Conservation (phyloP, 2,888 invertebrate genomes). For the Drosophila yooni region DNA sequence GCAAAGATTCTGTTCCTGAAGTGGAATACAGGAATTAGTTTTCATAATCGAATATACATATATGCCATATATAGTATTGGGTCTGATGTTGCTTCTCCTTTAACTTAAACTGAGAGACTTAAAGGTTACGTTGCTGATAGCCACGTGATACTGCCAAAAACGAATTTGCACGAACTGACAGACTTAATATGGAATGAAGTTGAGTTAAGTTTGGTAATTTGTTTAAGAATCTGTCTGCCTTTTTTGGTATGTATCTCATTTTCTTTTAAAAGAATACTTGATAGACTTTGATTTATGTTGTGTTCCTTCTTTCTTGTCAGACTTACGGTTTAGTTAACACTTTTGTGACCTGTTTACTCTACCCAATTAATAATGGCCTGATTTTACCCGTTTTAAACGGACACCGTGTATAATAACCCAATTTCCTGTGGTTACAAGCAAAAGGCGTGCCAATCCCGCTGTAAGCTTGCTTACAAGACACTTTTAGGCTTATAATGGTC, state of each 20-base stretch:
- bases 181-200: neutral
- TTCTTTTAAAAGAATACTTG: neutral
- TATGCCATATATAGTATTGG: neutral
- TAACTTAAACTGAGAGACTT: neutral
- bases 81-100: neutral
- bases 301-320: neutral
- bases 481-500: slow-evolving; percentile 39
- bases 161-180: neutral
- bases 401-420: neutral
- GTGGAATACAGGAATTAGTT: neutral
- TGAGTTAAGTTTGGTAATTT: neutral
- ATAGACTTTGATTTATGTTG: neutral
- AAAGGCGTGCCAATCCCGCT: slow-evolving; percentile 14
- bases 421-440: slow-evolving; percentile 6
- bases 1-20: neutral
- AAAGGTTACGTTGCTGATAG: too few species aligned
- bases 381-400: neutral
- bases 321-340: neutral
- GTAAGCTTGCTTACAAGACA: slow-evolving; percentile 33
- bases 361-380: neutral
- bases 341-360: neutral
- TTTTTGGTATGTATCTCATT: neutral
- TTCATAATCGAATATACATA: neutral
- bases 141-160: too few species aligned
- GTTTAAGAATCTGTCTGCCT: neutral